Evolutionary conservation across 2,797 vertebrate genomes (phyloP).

Genomic region (Liparis tanakae): DNA sequence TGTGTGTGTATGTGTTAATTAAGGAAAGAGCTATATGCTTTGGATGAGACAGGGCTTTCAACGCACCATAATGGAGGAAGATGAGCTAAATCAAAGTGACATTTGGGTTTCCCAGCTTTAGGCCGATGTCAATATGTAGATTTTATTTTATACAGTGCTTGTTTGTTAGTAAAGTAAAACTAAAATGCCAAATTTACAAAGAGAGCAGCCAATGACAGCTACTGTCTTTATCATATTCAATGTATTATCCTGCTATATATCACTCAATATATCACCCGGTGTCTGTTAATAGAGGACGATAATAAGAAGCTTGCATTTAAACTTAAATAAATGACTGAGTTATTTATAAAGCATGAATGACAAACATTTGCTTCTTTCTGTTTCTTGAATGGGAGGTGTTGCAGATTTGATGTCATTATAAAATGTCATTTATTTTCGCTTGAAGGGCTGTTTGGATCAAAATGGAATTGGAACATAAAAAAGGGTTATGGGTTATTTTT

Average conservation of each 20-base stretch:
- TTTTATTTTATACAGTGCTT: slow-evolving; percentile 38
- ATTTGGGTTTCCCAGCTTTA: slow-evolving; percentile 35
- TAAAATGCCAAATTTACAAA: slow-evolving; percentile 9
- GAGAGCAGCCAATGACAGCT: background rate
- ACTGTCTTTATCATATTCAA: background rate
- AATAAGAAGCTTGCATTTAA: background rate
- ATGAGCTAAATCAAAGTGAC: slow-evolving; percentile 66
- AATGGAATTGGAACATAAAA: background rate
- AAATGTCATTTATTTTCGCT: background rate
- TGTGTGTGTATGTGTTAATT: slow-evolving; percentile 80
- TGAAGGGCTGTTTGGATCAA: background rate
- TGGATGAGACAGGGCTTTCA: slow-evolving; percentile 67
- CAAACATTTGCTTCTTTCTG: background rate
- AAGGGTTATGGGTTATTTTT: background rate
- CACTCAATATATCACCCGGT: no score
- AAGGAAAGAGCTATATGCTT: slow-evolving; percentile 74
- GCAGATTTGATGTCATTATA: background rate
- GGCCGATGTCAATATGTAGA: slow-evolving; percentile 42
- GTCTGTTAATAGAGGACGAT: background rate
- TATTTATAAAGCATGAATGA: background rate
- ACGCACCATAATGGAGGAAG: slow-evolving; percentile 47
- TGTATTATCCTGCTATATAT: background rate
- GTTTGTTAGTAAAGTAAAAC: slow-evolving; percentile 20
- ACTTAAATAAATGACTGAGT: background rate
- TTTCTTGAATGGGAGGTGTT: background rate